phyloP scores from a whole-genome alignment of 2,113 vertebrate species.

The Chrysochloris asiatica region DNA sequence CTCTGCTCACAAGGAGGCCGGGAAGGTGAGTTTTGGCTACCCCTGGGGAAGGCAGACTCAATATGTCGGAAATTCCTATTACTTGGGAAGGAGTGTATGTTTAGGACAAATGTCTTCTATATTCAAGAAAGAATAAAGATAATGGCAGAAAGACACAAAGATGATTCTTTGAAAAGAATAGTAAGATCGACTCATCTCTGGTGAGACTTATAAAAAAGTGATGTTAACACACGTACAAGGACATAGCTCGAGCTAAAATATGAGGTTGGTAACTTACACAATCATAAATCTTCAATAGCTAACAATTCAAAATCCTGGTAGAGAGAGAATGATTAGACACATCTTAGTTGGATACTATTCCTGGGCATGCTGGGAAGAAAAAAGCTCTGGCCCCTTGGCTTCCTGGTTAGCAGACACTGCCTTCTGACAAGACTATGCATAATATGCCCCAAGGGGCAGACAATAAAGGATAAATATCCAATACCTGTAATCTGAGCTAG shows the following conservation, averaged over 20 bases:
- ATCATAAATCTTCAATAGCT: background rate
- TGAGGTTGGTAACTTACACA: background rate
- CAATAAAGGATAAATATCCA: no score
- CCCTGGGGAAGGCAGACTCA: background rate
- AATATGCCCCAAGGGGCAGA: background rate
- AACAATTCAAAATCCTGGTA: background rate
- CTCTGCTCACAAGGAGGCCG: background rate
- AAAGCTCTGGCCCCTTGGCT: background rate
- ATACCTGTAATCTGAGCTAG: no score
- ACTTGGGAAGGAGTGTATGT: background rate
- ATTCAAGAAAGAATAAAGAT: conserved; percentile 2
- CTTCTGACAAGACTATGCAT: background rate
- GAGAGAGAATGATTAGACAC: background rate
- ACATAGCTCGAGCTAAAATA: background rate
- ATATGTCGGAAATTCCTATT: background rate
- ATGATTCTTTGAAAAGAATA: conserved; percentile 17
- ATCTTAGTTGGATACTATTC: background rate
- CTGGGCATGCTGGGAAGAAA: background rate
- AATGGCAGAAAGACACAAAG: background rate
- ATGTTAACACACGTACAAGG: background rate
- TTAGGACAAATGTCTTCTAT: background rate
- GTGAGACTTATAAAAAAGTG: background rate
- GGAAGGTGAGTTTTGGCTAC: background rate
- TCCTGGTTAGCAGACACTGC: no score
- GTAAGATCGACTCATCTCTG: background rate